phyloP scores from a whole-genome alignment of 2,888 invertebrate species.

The Dione juno region DNA sequence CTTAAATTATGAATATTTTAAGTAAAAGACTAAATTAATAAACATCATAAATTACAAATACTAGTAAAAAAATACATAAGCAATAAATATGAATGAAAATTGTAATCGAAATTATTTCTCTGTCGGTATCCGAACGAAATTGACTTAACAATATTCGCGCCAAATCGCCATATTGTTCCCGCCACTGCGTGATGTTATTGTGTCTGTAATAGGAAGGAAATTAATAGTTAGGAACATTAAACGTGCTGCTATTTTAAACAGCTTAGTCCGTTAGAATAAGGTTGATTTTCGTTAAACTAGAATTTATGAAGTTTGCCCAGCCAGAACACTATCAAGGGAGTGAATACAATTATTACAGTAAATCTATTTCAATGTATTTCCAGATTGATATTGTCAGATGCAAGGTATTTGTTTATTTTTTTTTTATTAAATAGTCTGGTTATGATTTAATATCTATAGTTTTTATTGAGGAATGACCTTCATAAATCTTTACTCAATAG shows the following conservation, averaged over 20 bases:
- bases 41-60: background rate
- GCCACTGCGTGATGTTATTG: constrained; percentile 71
- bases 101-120: constrained; percentile 23
- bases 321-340: constrained; percentile 58
- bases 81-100: background rate
- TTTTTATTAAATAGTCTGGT: constrained; percentile 11
- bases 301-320: constrained; percentile 44
- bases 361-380: constrained; percentile 56
- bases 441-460: background rate
- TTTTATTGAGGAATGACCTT: background rate
- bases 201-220: constrained; percentile 75
- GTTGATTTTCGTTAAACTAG: constrained; percentile 45
- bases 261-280: constrained; percentile 47
- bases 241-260: constrained; percentile 37
- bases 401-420: constrained; percentile 49
- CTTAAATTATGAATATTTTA: too few species aligned
- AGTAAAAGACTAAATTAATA: background rate
- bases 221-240: constrained; percentile 69
- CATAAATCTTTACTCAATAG: background rate
- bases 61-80: background rate
- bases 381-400: constrained; percentile 58
- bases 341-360: constrained; percentile 56
- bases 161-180: constrained; percentile 70
- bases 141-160: constrained; percentile 72
- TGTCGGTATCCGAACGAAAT: constrained; percentile 56